Base-by-base conservation (phyloP, 2,797 vertebrate genomes). In the Nyctalus aviator region DNA sequence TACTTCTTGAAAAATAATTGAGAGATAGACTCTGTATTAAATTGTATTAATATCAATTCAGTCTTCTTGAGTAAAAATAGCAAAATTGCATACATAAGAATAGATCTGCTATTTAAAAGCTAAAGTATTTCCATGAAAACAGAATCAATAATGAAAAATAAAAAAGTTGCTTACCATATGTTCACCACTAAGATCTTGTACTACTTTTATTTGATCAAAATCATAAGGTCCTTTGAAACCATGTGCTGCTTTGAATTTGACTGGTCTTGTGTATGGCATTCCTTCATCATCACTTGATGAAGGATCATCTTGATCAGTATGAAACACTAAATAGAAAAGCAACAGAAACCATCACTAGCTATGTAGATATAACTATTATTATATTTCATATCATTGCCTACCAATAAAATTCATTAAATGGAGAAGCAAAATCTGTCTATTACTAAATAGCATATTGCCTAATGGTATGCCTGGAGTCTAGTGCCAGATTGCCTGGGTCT, bases 221-320 rank as follows among this genome's bases (percentile, higher is more conserved):
- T 99, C 99, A n/a, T 99, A 99, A 4, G 99, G 99, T 90, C 99
- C 99, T 98, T 99, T 99, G 98, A 99, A 99, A 97, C 99, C 99
- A 97, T 99, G 99, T 0, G 99, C 99, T 15, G 99, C 99, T 98
- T 99, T 99, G 97, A 99, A 99, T 97, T 99, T 99, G 93, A 99
- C 99, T 1, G 99, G 99, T 95, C 99, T 98, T 32, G 99, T 99
- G 97, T 99, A 99, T 0, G 99, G 99, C 99, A 99, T 99, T 50
- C 99, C 99, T 98, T 99, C 99, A 86, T 99, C 99, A 48, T 99
- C 99, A 95, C 99, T 99, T 48, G 99, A 99, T 23, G 99, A 99
- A 0, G 99, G 99, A 97, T 99, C 99, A 8, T 99, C 99, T 96
- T 98, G 99, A 98, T 99, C 99, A 37, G 99, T 99, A 86, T 99